phyloP scores from a whole-genome alignment of 2,888 invertebrate species.

The Thyatira batis region DNA sequence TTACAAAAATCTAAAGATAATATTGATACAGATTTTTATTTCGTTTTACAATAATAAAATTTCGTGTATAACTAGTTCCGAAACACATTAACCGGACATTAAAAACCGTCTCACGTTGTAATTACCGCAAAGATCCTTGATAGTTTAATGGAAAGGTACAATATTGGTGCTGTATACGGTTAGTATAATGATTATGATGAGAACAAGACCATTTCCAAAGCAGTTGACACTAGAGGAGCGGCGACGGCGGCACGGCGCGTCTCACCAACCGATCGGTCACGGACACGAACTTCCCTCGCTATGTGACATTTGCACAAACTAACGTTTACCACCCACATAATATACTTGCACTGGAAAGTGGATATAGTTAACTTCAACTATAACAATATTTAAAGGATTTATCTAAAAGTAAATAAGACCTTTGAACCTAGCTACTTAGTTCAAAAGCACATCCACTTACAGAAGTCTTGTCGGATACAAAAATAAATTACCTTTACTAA shows the following conservation, averaged over 20 bases:
- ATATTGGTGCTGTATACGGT: conserved; percentile 1
- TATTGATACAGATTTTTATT: background rate
- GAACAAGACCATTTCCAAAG: conserved; percentile 47
- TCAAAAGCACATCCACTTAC: too few species aligned
- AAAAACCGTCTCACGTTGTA: background rate
- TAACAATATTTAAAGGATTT: background rate
- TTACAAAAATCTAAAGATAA: background rate
- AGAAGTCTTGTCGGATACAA: too few species aligned
- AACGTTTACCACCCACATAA: conserved; percentile 29
- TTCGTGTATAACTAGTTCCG: background rate
- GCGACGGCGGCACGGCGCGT: conserved; percentile 24
- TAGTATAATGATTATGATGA: conserved; percentile 18
- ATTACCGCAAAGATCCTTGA: background rate
- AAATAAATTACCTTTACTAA: too few species aligned
- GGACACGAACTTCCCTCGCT: conserved; percentile 58
- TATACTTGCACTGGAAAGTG: conserved; percentile 24
- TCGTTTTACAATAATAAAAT: background rate
- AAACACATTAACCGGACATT: background rate
- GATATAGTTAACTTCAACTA: background rate
- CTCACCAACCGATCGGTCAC: conserved; percentile 44
- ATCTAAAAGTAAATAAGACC: too few species aligned
- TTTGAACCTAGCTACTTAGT: too few species aligned
- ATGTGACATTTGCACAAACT: conserved; percentile 47
- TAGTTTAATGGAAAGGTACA: background rate
- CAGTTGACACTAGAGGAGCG: conserved; percentile 51